Evolutionary conservation across 2,888 invertebrate species (phyloP), one percentile per base, ranked within the genome.

Genomic region (Ophonus ardosiacus): DNA sequence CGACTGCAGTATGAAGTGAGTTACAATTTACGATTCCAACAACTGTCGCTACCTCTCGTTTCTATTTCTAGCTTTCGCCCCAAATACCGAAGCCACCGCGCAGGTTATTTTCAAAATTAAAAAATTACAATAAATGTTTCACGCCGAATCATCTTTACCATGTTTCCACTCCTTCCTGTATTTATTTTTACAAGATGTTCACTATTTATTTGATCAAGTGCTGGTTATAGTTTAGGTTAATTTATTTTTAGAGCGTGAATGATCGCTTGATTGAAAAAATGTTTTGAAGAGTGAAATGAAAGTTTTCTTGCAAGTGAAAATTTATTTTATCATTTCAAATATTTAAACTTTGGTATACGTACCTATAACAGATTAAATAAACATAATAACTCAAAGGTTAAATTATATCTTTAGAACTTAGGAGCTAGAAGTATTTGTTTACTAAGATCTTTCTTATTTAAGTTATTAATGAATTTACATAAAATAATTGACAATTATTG

Each of bases 51-150:
- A 17, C 43, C 18, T 17, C 40, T 18, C 18, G 40, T 8, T 17
- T 31, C 79, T 61, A 78, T 78, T 78, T 78, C 57, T n/a, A 79
- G 79, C 51, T 8, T 78, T 79, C 79, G 79, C n/a, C 79, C 79
- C 79, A 79, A 79, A 79, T 79, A 57, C 78, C 78, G 18, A 56
- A 15, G 18, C 57, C 78, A 78, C 24, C 24, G 57, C 59, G 7
- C 57, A 38, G 59, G 78, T 78, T 78, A 78, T 78, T 78, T 78
- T 79, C 79, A 79, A 59, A 61, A 61, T 79, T 78, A 31, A 79
- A 61, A 61, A 79, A 40, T 61, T 79, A 57, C 31, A 61, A 79
- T 40, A 79, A n/a, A 79, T 59, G 57, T 79, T 61, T 79, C 15
- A 74, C 71, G 51, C 13, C 71, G 15, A 40, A 74, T 18, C 17